Percentiles rank a stretch among this genome's conserved stretches.
phyloP scores from a whole-genome alignment of 2,113 vertebrate genomes.

The Entelurus aequoreus region DNA sequence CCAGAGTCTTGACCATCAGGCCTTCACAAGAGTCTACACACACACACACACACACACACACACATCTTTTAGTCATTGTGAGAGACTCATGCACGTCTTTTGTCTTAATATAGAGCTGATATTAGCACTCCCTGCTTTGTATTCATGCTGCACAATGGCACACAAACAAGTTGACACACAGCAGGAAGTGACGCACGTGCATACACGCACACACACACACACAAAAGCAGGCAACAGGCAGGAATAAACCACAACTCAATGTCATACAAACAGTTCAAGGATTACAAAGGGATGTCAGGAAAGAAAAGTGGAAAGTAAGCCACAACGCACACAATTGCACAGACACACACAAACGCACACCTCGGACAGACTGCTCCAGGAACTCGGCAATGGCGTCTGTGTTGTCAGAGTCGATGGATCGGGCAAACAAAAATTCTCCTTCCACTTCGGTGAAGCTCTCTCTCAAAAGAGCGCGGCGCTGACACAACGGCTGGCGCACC shows the following conservation, averaged over 20 bases:
- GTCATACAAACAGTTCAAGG: slow-evolving; percentile 6
- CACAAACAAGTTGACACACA: no score
- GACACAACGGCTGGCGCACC: slow-evolving; percentile 76
- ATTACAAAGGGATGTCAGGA: slow-evolving; percentile 14
- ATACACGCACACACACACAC: slow-evolving; percentile 16
- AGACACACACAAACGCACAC: slow-evolving; percentile 47
- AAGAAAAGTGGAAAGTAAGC: slow-evolving; percentile 15
- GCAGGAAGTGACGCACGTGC: neutral
- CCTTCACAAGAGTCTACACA: slow-evolving; percentile 86
- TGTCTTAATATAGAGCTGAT: no score
- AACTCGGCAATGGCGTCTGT: slow-evolving; percentile 84
- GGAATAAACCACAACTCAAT: neutral
- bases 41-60: slow-evolving; percentile 25
- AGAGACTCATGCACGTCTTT: neutral
- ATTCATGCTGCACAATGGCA: no score
- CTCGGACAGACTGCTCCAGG: slow-evolving; percentile 86
- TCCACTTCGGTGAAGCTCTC: slow-evolving; percentile 81
- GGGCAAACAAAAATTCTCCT: slow-evolving; percentile 85
- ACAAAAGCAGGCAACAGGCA: slow-evolving; percentile 15
- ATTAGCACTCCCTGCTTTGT: no score
- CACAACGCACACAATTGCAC: slow-evolving; percentile 5
- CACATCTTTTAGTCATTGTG: neutral
- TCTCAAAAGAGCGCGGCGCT: slow-evolving; percentile 75
- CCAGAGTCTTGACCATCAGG: slow-evolving; percentile 89
- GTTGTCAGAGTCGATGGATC: slow-evolving; percentile 76